These are phyloP conservation scores for Tympanoctomys barrerae DNA, from an alignment of 2,797 vertebrate genomes.

Conservation along the genomic window DNA sequence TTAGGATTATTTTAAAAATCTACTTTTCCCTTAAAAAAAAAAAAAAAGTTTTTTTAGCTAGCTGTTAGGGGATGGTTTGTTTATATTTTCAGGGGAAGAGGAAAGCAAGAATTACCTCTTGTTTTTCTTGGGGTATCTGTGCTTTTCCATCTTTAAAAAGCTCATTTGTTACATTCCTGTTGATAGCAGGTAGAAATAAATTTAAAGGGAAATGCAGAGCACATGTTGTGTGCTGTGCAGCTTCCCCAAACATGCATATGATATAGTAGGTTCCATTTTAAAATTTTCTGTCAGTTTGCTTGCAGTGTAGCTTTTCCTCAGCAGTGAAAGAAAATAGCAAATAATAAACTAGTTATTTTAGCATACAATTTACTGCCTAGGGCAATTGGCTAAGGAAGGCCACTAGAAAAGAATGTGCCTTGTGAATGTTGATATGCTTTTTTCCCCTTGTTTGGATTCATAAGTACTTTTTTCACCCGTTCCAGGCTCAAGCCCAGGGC, in stretches of 20 bases:
- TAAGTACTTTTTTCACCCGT: not conserved
- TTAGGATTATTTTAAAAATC: not conserved
- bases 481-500: not conserved
- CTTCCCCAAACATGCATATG: conserved; percentile 40
- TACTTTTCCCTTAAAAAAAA: conserved; percentile 26
- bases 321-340: conserved; percentile 69
- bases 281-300: conserved; percentile 65
- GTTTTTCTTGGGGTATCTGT: conserved; percentile 32
- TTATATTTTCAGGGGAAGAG: conserved; percentile 17
- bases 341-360: conserved; percentile 73
- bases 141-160: not conserved
- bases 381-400: conserved; percentile 48
- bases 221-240: not conserved
- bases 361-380: conserved; percentile 48
- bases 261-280: conserved; percentile 59
- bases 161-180: conserved; percentile 60
- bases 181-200: conserved; percentile 29
- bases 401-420: conserved; percentile 73
- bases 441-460: not conserved
- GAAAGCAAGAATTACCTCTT: not conserved
- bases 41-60: conserved; percentile 52
- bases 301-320: conserved; percentile 67
- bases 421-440: conserved; percentile 36
- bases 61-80: not conserved
- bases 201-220: conserved; percentile 6